phyloP scores from a whole-genome alignment of 1,140 invertebrate species.

The Zaprionus vittiger region DNA sequence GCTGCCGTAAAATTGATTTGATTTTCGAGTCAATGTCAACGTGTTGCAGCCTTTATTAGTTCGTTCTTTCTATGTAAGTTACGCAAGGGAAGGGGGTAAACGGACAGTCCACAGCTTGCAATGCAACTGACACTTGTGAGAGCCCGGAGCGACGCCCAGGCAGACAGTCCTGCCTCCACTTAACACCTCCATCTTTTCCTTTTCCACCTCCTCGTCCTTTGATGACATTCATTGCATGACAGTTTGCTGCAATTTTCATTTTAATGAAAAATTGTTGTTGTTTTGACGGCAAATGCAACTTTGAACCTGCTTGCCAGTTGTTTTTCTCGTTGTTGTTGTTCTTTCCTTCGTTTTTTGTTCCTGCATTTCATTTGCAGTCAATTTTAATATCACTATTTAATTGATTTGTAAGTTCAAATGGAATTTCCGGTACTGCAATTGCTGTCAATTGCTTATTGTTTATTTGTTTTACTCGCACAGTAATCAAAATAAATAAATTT shows the following conservation, averaged over 20 bases:
- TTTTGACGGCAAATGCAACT: conserved; percentile 19
- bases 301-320: conserved; percentile 24
- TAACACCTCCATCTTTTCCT: neutral
- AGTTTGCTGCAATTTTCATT: conserved; percentile 30
- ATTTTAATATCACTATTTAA: conserved; percentile 25
- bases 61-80: conserved; percentile 11
- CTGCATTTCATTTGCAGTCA: conserved; percentile 39
- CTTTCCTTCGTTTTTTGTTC: conserved; percentile 9
- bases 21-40: conserved; percentile 60
- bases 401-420: conserved; percentile 41
- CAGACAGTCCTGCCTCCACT: neutral
- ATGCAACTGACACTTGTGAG: conserved; percentile 30
- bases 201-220: neutral
- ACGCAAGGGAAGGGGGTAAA: neutral
- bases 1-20: conserved; percentile 57
- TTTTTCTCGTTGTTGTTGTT: conserved; percentile 13
- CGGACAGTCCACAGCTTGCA: neutral
- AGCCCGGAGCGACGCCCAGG: neutral
- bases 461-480: conserved; percentile 10
- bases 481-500: neutral
- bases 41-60: conserved; percentile 19
- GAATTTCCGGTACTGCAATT: conserved; percentile 12
- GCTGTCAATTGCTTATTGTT: conserved; percentile 16
- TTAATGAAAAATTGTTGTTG: conserved; percentile 47
- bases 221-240: neutral